Evolutionary conservation across 2,888 invertebrate species (phyloP).

Genomic region (Urechis unicinctus): DNA sequence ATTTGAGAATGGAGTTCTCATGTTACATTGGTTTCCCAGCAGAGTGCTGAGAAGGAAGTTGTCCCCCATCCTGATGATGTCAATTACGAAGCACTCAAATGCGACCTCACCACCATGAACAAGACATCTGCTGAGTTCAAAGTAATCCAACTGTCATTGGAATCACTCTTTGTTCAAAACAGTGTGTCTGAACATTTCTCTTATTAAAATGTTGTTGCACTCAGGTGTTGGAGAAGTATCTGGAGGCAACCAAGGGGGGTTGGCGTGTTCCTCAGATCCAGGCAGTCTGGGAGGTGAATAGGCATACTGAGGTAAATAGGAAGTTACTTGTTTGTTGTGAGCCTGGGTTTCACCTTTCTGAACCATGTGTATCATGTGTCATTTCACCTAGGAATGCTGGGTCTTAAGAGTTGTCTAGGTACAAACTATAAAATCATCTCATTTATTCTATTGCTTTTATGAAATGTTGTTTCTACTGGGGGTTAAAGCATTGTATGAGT

Average conservation of each 20-base stretch:
- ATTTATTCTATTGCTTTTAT: too few relatives aligned
- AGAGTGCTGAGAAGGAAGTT: background rate
- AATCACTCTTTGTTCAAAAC: background rate
- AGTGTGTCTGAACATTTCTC: background rate
- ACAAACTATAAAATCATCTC: too few relatives aligned
- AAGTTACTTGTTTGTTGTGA: background rate
- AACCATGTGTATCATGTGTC: too few relatives aligned
- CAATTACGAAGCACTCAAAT: conserved; percentile 46
- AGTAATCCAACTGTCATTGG: background rate
- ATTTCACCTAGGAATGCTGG: too few relatives aligned
- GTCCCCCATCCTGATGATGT: conserved; percentile 43
- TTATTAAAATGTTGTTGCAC: background rate
- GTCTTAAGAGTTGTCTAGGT: too few relatives aligned
- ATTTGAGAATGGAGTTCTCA: too few relatives aligned
- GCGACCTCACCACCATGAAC: conserved; percentile 40
- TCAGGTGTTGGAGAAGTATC: conserved; percentile 38
- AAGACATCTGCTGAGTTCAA: conserved; percentile 12
- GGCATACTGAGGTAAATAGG: conserved; percentile 36
- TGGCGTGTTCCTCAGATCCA: conserved; percentile 29
- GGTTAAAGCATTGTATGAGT: too few relatives aligned
- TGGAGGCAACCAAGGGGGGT: conserved; percentile 29
- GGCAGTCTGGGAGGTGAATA: conserved; percentile 43
- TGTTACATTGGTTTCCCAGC: too few relatives aligned
- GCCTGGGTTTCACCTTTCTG: too few relatives aligned
- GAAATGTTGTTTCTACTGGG: too few relatives aligned